Evolutionary conservation across 2,797 vertebrate genomes (phyloP).

Genomic region (Cuniculus paca): DNA sequence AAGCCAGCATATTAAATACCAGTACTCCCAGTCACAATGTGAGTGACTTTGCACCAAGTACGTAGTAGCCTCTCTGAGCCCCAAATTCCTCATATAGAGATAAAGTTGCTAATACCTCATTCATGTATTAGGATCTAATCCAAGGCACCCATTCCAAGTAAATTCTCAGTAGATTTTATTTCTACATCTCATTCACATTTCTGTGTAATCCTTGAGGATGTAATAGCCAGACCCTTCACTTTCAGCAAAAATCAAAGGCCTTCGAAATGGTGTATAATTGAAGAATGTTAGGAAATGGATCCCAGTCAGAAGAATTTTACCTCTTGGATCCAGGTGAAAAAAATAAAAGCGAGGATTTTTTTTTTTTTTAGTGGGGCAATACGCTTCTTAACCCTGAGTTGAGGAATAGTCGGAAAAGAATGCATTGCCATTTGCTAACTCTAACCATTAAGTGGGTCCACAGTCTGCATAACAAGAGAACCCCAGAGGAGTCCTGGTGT

Average conservation of each 20-base stretch:
- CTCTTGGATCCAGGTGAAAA: neutral
- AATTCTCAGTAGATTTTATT: neutral
- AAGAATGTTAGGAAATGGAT: neutral
- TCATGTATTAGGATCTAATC: neutral
- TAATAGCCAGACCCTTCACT: neutral
- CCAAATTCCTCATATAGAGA: neutral
- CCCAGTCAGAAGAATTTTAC: slow-evolving; percentile 17
- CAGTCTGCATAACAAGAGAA: neutral
- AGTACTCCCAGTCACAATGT: neutral
- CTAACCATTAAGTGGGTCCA: neutral
- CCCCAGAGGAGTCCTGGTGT: neutral
- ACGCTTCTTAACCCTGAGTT: neutral
- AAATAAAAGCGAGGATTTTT: neutral
- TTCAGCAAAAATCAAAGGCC: neutral
- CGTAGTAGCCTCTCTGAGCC: neutral
- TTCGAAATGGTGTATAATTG: neutral
- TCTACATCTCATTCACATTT: slow-evolving; percentile 10
- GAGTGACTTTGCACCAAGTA: neutral
- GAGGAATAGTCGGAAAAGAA: neutral
- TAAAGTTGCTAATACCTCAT: neutral
- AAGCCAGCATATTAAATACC: neutral
- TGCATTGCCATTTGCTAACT: neutral
- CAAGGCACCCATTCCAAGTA: neutral
- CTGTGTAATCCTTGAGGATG: neutral
- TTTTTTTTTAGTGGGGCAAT: neutral